These are phyloP conservation scores for Oreohelix idahoensis DNA, from an alignment of 1,140 invertebrate genomes.

Conservation along the genomic window DNA sequence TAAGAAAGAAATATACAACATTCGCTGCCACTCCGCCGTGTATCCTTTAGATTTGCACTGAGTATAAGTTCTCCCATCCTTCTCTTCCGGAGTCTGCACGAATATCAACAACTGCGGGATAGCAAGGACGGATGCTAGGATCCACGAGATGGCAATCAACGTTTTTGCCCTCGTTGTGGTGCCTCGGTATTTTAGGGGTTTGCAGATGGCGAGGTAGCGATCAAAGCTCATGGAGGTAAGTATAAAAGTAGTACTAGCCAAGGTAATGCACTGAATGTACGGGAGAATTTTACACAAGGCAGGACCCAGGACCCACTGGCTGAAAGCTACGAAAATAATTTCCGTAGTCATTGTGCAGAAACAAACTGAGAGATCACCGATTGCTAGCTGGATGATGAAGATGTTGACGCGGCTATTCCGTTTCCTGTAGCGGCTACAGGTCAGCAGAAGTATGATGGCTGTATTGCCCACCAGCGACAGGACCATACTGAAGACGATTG, in stretches of 20 bases:
- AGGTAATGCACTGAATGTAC: constrained; percentile 73
- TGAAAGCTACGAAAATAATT: constrained; percentile 72
- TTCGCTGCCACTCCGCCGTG: constrained; percentile 73
- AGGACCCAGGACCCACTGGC: constrained; percentile 72
- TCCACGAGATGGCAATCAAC: constrained; percentile 71
- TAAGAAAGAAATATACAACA: constrained; percentile 73
- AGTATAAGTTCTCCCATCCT: constrained; percentile 61
- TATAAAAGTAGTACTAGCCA: constrained; percentile 74
- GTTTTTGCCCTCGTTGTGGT: constrained; percentile 51
- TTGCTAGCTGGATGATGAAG: constrained; percentile 74
- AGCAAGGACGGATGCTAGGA: constrained; percentile 72
- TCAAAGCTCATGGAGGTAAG: constrained; percentile 74
- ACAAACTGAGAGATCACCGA: constrained; percentile 74
- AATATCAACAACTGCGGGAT: constrained; percentile 75
- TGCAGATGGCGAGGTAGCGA: constrained; percentile 73
- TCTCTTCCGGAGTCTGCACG: constrained; percentile 56
- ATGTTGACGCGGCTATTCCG: constrained; percentile 73
- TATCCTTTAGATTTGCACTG: constrained; percentile 72
- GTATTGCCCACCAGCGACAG: constrained; percentile 73
- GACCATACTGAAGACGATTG: constrained; percentile 71
- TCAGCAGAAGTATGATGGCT: constrained; percentile 71
- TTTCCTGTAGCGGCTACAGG: constrained; percentile 70
- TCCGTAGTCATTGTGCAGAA: constrained; percentile 74
- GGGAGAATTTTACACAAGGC: constrained; percentile 72
- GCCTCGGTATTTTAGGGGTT: constrained; percentile 68